Evolutionary conservation across 2,113 vertebrate genomes (phyloP).

Genomic region (Campylomormyrus tamandua): DNA sequence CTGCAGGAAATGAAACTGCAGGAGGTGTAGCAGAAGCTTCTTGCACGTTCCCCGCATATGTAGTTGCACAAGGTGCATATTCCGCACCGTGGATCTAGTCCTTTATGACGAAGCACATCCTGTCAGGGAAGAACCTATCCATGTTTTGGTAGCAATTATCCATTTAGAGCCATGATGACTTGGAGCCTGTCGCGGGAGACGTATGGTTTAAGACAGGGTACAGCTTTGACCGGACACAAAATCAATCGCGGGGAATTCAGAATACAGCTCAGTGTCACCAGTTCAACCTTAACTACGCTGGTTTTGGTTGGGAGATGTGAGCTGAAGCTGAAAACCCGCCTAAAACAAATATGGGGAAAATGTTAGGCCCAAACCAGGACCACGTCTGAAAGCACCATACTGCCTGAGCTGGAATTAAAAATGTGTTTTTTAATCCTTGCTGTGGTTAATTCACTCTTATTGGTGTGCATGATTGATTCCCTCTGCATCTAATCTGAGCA

Average conservation of each 20-base stretch:
- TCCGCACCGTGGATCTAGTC: background rate
- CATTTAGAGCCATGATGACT: background rate
- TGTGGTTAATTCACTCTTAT: conserved; percentile 11
- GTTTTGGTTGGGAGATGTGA: background rate
- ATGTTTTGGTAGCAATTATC: background rate
- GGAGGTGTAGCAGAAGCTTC: background rate
- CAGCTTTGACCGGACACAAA: background rate
- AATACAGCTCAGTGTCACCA: background rate
- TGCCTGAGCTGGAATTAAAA: conserved; percentile 7
- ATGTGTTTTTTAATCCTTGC: conserved; percentile 2
- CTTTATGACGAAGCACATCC: background rate
- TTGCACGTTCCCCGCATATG: no score
- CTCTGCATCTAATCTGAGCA: conserved; percentile 10
- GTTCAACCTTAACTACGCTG: background rate
- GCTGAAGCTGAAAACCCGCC: background rate
- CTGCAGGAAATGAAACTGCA: background rate
- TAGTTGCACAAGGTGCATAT: background rate
- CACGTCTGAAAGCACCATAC: background rate
- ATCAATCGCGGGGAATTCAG: background rate
- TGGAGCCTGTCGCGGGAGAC: background rate
- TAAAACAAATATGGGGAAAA: background rate
- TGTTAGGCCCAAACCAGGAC: background rate
- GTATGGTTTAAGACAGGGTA: background rate
- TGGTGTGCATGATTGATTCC: conserved; percentile 5
- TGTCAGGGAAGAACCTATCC: background rate